A percentile compares a stretch with the other conserved stretches of the same genome.
phyloP scores from a whole-genome alignment of 2,888 invertebrate species.

The Papilio protenor region DNA sequence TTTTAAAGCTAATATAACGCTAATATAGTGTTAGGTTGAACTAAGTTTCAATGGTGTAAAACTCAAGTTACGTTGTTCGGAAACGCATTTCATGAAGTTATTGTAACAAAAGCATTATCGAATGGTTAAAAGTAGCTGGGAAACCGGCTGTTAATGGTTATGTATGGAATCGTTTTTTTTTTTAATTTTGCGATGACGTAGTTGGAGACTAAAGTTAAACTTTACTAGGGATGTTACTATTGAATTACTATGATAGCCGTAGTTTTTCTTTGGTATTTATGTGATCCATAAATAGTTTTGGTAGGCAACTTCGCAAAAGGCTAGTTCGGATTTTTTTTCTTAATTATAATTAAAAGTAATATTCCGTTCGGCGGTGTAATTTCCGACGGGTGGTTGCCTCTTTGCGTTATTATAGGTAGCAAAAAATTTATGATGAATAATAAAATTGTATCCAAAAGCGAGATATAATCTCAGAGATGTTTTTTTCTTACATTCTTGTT shows the following conservation, averaged over 20 bases:
- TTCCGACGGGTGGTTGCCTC: slow-evolving; percentile 35
- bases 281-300: background rate
- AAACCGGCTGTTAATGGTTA: too few relatives aligned
- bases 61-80: too few relatives aligned
- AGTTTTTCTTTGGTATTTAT: background rate
- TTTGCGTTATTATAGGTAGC: slow-evolving; percentile 40
- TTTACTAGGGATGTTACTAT: background rate
- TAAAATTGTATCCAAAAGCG: slow-evolving; percentile 40
- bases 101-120: too few relatives aligned
- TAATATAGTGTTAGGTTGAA: too few relatives aligned
- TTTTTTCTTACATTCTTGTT: slow-evolving; percentile 10
- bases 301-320: background rate
- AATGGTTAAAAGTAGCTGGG: too few relatives aligned
- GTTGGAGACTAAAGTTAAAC: too few relatives aligned
- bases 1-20: too few relatives aligned
- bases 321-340: slow-evolving; percentile 12
- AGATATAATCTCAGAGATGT: slow-evolving; percentile 35
- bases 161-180: too few relatives aligned
- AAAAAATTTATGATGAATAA: slow-evolving; percentile 43
- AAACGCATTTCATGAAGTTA: too few relatives aligned
- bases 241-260: background rate
- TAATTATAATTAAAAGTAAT: slow-evolving; percentile 36
- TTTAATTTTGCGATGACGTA: too few relatives aligned
- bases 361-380: slow-evolving; percentile 31
- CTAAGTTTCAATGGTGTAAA: too few relatives aligned